Conservation (phyloP, 2,797 vertebrate species). For the Falco cherrug region DNA sequence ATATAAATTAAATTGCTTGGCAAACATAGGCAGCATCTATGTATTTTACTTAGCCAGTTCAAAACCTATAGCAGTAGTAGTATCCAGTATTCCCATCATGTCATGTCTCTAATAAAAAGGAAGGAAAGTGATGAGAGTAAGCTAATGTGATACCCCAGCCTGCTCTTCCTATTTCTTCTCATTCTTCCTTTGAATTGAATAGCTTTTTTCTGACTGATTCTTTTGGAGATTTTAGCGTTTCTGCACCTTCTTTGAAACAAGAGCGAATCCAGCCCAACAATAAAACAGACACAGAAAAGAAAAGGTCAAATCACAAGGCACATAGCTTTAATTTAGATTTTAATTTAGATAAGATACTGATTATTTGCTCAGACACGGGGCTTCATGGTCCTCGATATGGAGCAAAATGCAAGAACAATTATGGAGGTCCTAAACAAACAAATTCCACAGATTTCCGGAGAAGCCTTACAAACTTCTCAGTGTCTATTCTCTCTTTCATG, state of each 20-base stretch:
- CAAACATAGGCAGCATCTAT: neutral
- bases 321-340: constrained; percentile 75
- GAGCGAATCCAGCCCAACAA: constrained; percentile 24
- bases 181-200: neutral
- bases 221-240: constrained; percentile 23
- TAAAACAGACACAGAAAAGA: constrained; percentile 36
- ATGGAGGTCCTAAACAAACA: neutral
- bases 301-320: constrained; percentile 15
- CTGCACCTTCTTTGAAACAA: neutral
- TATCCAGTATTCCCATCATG: neutral
- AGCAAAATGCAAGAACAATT: neutral
- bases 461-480: neutral
- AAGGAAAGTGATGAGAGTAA: neutral
- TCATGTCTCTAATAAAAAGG: neutral
- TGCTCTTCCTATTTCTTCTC: neutral
- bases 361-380: constrained; percentile 25
- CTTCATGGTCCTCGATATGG: neutral
- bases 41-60: neutral
- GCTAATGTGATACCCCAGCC: neutral
- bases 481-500: neutral
- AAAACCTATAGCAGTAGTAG: neutral
- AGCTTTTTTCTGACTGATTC: constrained; percentile 10
- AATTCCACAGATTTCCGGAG: neutral
- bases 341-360: constrained; percentile 76
- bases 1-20: neutral